Evolutionary conservation across 1,140 invertebrate genomes (phyloP).

Genomic region (Pseudomyrmex pallidus): DNA sequence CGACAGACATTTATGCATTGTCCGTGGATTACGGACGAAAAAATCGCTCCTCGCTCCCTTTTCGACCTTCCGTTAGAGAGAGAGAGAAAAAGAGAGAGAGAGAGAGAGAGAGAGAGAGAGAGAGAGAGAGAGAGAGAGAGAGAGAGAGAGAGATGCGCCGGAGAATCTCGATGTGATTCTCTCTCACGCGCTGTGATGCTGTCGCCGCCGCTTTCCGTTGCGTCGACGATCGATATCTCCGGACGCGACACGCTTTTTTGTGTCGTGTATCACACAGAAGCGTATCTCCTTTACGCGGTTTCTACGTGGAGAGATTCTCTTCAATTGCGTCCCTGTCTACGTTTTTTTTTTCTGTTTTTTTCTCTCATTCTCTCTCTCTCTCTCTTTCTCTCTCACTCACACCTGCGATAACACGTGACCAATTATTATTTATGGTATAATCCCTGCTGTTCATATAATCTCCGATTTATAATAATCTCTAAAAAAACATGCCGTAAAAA

Average conservation of each 20-base stretch:
- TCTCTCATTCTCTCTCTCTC: neutral
- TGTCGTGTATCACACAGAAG: constrained; percentile 36
- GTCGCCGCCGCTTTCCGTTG: neutral
- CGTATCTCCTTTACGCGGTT: constrained; percentile 44
- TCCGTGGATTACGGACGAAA: constrained; percentile 48
- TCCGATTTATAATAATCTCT: constrained; percentile 48
- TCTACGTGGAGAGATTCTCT: constrained; percentile 42
- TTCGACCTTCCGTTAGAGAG: neutral
- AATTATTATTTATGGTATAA: constrained; percentile 19
- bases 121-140: too few relatives aligned
- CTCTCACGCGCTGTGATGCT: constrained; percentile 3
- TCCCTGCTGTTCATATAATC: neutral
- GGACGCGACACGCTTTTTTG: constrained; percentile 21
- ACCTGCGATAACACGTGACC: constrained; percentile 18
- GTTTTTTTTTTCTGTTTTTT: too few relatives aligned
- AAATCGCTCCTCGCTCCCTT: constrained; percentile 14
- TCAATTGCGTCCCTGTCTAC: constrained; percentile 12
- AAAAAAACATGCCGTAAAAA: constrained; percentile 25
- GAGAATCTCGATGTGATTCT: constrained; percentile 32
- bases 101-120: too few relatives aligned
- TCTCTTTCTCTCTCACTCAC: too few relatives aligned
- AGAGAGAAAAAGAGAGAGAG: too few relatives aligned
- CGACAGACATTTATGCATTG: constrained; percentile 47
- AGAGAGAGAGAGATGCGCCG: neutral
- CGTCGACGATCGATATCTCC: constrained; percentile 46